These are phyloP conservation scores for Papilio demoleus DNA, from an alignment of 2,888 invertebrate species.

Conservation along the genomic window DNA sequence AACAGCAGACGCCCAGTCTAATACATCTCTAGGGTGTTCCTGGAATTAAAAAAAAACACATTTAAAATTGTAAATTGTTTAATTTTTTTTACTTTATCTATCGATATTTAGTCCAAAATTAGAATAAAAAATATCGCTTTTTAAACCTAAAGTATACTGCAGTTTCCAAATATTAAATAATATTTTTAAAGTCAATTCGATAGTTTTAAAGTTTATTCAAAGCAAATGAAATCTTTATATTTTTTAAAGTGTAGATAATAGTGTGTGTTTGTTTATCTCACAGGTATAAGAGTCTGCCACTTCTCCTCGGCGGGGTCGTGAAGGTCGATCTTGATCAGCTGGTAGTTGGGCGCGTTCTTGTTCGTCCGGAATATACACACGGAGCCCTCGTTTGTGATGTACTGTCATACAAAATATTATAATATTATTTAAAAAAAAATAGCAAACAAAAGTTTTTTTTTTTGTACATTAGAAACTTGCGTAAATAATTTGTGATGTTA, in stretches of 20 bases:
- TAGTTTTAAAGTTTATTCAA: too few species aligned
- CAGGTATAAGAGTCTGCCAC: slow-evolving; percentile 92
- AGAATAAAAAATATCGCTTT: too few species aligned
- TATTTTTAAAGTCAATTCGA: too few species aligned
- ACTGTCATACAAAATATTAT: slow-evolving; percentile 80
- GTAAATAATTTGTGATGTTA: too few species aligned
- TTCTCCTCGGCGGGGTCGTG: slow-evolving; percentile 87
- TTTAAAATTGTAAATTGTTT: background rate
- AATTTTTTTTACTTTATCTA: too few species aligned
- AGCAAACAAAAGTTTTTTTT: too few species aligned
- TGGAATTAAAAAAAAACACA: slow-evolving; percentile 46
- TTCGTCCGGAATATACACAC: slow-evolving; percentile 95
- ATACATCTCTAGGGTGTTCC: slow-evolving; percentile 93
- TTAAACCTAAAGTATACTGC: too few species aligned
- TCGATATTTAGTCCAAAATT: too few species aligned
- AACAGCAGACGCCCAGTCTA: slow-evolving; percentile 95
- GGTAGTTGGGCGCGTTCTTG: slow-evolving; percentile 96
- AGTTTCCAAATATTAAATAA: too few species aligned
- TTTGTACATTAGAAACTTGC: too few species aligned
- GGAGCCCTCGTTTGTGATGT: slow-evolving; percentile 93
- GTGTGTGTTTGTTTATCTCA: slow-evolving; percentile 52
- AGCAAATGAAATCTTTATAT: too few species aligned
- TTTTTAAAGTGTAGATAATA: background rate
- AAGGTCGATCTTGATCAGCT: slow-evolving; percentile 92
- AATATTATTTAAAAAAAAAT: background rate